phyloP scores from a whole-genome alignment of 2,797 vertebrate species.

The Cirrhinus molitorella region DNA sequence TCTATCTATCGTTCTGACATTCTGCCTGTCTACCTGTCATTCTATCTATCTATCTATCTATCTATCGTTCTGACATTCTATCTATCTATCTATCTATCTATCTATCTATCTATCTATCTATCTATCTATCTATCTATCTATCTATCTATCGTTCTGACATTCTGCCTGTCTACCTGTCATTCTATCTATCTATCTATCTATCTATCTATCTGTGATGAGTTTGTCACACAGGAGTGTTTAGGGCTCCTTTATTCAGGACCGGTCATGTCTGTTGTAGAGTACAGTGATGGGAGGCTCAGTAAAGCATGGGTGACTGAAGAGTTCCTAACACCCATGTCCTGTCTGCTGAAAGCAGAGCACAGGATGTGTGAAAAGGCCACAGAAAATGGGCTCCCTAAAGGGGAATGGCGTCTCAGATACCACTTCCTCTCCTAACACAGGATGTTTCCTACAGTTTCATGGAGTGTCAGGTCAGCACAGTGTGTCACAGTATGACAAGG shows the following conservation, averaged over 20 bases:
- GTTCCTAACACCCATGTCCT: slow-evolving; percentile 11
- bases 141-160: no score
- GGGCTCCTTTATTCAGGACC: slow-evolving; percentile 4
- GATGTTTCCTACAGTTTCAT: slow-evolving; percentile 14
- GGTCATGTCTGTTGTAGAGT: slow-evolving; percentile 31
- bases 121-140: no score
- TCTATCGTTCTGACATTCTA: no score
- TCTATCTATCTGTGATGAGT: neutral
- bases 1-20: no score
- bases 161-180: no score
- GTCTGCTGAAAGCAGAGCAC: slow-evolving; percentile 35
- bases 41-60: no score
- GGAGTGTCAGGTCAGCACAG: slow-evolving; percentile 59
- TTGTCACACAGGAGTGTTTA: slow-evolving; percentile 8
- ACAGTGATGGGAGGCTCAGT: slow-evolving; percentile 18
- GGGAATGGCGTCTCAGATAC: slow-evolving; percentile 1
- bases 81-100: no score
- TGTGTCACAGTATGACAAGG: slow-evolving; percentile 58
- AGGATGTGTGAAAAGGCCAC: slow-evolving; percentile 44
- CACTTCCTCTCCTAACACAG: slow-evolving; percentile 25
- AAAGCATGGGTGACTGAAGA: slow-evolving; percentile 24
- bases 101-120: no score
- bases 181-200: no score
- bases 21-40: no score
- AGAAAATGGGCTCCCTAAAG: slow-evolving; percentile 31